phyloP scores from a whole-genome alignment of 2,797 vertebrate genomes.

The Gadopsis marmoratus region DNA sequence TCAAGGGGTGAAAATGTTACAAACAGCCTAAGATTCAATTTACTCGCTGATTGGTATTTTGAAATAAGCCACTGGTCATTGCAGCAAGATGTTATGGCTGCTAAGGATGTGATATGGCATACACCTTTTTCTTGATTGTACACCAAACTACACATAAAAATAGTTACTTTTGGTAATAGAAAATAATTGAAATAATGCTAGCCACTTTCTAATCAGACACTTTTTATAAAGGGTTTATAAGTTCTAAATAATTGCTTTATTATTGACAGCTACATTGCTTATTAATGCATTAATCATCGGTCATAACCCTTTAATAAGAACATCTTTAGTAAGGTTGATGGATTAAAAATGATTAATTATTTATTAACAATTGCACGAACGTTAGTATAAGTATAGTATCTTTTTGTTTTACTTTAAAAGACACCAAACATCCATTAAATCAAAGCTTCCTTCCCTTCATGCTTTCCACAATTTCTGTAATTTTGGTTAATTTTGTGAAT shows the following conservation, averaged over 20 bases:
- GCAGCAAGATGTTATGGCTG: neutral
- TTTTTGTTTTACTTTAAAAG: neutral
- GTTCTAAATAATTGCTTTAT: neutral
- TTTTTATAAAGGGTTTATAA: neutral
- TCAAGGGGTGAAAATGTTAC: slow-evolving; percentile 15
- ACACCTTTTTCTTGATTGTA: neutral
- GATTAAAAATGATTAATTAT: neutral
- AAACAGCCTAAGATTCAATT: slow-evolving; percentile 2
- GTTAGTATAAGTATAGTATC: no score
- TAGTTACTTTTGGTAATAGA: neutral
- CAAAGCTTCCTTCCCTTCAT: neutral
- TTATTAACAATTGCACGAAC: no score
- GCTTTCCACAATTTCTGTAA: neutral
- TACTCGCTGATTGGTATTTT: neutral
- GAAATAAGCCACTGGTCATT: neutral
- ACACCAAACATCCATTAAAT: neutral
- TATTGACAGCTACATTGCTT: neutral
- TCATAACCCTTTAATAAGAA: neutral
- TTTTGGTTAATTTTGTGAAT: neutral
- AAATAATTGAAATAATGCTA: neutral
- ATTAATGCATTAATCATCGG: neutral
- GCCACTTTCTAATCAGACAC: neutral
- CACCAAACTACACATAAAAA: neutral
- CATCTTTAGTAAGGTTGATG: neutral
- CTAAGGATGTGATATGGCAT: neutral